Base-by-base conservation (phyloP, 2,888 invertebrate species). In the Dioctria linearis region DNA sequence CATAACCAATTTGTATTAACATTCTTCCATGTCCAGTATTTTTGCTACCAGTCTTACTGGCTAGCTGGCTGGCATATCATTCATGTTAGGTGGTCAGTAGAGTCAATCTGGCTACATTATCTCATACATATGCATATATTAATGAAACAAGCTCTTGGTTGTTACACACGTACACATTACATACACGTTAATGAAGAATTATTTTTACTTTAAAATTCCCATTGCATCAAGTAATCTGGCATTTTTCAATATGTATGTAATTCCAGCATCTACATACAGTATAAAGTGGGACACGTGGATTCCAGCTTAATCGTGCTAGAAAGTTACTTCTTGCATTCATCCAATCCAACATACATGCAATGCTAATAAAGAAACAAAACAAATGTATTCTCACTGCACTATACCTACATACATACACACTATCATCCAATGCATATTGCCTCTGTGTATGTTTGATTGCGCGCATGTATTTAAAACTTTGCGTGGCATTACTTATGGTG, bases 261-360 rank as follows among this genome's bases (percentile, higher is more conserved):
- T 49, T 63, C 46, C 39, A n/a, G 0, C 13, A 37, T 39, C 6
- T 49, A 43, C 5, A 25, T 43, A 42, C 43, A 37, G 8, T 43
- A 13, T 25, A 61, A 76, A 76, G 76, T 76, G 49, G 76, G 76
- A 76, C 76, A 76, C 76, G 63, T 76, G 76, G 63, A 76, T 63
- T 46, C 76, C 63, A 75, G 40, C 63, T 61, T 63, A 76, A 63
- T 76, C 76, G 63, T 63, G 63, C 76, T 76, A 76, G 76, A 76
- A 76, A 76, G 76, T 76, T 76, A 63, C 76, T 25, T 25, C 25
- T 25, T 25, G 25, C 25, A 25, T 1, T 25, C 25, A 25, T 25
- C 2, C 25, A 25, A 25, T 25, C 25, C 25, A 25, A 25, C 25
- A 25, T 25, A 25, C 25, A 25, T 25, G 2, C 25, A 25, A 25